Percentiles rank a stretch among this genome's conserved stretches.
Conservation (phyloP, 2,888 invertebrate species). For the Drosophila villosipedis region DNA sequence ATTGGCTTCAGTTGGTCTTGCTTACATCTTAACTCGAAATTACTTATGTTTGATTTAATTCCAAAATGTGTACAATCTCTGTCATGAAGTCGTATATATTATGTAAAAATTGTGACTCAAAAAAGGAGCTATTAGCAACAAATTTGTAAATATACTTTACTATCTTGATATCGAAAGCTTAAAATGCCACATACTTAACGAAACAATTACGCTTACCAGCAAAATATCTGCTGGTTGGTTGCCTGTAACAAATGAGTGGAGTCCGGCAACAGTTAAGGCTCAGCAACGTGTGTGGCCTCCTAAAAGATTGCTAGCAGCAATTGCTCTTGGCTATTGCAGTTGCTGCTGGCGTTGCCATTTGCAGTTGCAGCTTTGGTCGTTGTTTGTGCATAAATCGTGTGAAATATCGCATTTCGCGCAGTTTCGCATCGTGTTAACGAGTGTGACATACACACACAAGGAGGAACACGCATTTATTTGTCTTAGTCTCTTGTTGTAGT, state of each 20-base stretch:
- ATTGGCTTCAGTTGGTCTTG: slow-evolving; percentile 29
- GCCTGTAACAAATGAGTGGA: slow-evolving; percentile 18
- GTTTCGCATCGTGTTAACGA: slow-evolving; percentile 82
- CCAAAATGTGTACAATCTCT: background rate
- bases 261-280: slow-evolving; percentile 27
- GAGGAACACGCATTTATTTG: slow-evolving; percentile 76
- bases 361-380: slow-evolving; percentile 76
- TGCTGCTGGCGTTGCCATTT: slow-evolving; percentile 57
- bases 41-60: background rate
- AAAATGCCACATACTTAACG: slow-evolving; percentile 33
- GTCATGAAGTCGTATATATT: background rate
- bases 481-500: slow-evolving; percentile 60
- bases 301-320: slow-evolving; percentile 39
- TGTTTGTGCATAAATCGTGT: slow-evolving; percentile 85
- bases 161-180: background rate
- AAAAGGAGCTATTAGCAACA: background rate
- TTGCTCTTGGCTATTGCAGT: slow-evolving; percentile 44
- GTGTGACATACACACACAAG: slow-evolving; percentile 76
- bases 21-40: background rate
- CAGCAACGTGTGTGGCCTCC: slow-evolving; percentile 67
- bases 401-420: slow-evolving; percentile 85
- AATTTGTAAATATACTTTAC: background rate
- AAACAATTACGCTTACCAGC: slow-evolving; percentile 47
- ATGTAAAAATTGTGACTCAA: background rate
- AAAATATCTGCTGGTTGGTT: slow-evolving; percentile 14